Base-by-base conservation (phyloP, 2,797 vertebrate genomes). In the Acestrorhynchus altus region DNA sequence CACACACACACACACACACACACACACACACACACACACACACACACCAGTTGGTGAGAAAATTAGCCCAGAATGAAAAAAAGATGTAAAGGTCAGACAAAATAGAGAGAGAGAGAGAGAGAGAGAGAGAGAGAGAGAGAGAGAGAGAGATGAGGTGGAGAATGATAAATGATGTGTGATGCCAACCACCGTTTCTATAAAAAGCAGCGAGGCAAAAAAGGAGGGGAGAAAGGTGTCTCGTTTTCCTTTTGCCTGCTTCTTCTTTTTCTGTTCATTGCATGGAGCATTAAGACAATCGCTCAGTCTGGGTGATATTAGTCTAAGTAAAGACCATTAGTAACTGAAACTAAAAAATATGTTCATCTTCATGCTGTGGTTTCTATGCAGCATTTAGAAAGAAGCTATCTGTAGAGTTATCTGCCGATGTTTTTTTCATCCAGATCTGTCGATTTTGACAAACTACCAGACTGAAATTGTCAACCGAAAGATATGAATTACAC, bases 121-220 rank as follows among this genome's bases (percentile, higher is more conserved):
- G 35, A 72, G 52, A 35, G 49, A 69, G 70, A 47, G 49, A 22
- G 57, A 31, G 51, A 64, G 35, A 68, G 65, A 24, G 31, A 44
- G 56, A 77, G 47, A 42, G 56, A 75, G 74, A 85, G 77, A 80
- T 80, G 83, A 81, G 82, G 82, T 80, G 76, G 75, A 73, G 84
- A 79, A 83, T 81, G 81, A 83, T 81, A 86, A 84, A 83, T 83
- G 83, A 84, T 74, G 80, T 84, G 84, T 79, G 76, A 81, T 85
- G 77, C 79, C 79, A 85, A 80, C 78, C 74, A 76, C 64, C 72
- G 81, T 72, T 83, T 85, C 81, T 83, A 85, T 85, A 83, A 85
- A 83, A 81, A 82, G 81, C 81, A 72, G 61, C 35, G 5, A 76
- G 75, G 74, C 79, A 81, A 51, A 18, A 47, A 57, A 10, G 64